Evolutionary conservation across 2,888 invertebrate species (phyloP).

Genomic region (Scaptomyza polygonia): DNA sequence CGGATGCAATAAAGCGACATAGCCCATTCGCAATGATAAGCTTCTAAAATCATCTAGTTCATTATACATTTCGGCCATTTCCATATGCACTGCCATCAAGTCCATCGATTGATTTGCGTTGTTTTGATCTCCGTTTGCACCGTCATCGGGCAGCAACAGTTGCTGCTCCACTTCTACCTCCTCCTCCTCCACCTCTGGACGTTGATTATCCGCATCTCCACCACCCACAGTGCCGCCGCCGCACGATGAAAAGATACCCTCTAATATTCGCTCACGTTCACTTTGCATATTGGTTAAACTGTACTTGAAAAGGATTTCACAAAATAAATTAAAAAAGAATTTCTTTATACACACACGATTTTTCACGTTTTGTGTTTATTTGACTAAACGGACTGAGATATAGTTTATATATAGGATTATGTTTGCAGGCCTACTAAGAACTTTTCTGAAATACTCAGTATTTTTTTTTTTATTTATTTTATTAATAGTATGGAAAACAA

Average conservation of each 20-base stretch:
- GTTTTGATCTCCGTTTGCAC: neutral
- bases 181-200: neutral
- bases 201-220: conserved; percentile 5
- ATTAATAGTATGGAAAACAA: too few relatives aligned
- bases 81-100: neutral
- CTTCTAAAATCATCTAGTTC: conserved; percentile 40
- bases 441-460: too few relatives aligned
- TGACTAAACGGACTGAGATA: neutral
- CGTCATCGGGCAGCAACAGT: neutral
- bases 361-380: neutral
- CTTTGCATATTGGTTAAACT: neutral
- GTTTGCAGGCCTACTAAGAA: neutral
- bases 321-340: neutral
- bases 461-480: too few relatives aligned
- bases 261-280: neutral
- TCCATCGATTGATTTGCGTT: neutral
- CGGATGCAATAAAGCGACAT: conserved; percentile 44
- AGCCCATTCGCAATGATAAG: conserved; percentile 42
- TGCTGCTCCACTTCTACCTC: neutral
- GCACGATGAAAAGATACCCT: neutral
- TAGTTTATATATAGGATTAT: neutral
- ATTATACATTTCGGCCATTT: neutral
- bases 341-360: neutral
- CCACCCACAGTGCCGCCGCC: too few relatives aligned
- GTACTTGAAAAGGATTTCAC: neutral